Evolutionary conservation across 2,888 invertebrate genomes (phyloP), one percentile per base, ranked within the genome.

Genomic region (Elaeidobius kamerunicus): DNA sequence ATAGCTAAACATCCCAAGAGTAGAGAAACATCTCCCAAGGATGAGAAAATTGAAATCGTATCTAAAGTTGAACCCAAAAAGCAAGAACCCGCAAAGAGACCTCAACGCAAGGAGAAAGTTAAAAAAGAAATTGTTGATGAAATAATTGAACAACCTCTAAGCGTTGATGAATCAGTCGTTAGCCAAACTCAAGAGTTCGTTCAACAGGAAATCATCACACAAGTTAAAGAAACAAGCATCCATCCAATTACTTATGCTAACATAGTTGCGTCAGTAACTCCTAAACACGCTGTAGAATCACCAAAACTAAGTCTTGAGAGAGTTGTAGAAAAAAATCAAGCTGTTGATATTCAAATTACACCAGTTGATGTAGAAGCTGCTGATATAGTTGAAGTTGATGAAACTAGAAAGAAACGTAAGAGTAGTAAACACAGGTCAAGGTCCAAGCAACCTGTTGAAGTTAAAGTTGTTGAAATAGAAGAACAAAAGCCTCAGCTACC

Each of bases 371-470:
- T 3, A 27, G 30, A 11, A 16, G 32, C n/a, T 44, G 15, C n/a
- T 16, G 20, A 18, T 18, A 42, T 5, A 40, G 30, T 18, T 4
- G 23, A 9, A 6, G 23, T 23, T 9, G 4, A 4, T 17, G 53
- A 48, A 36, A 14, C 43, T 12, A 58, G 57, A 38, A 61, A 56
- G 53, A 63, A 60, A 38, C 46, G 43, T 11, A 60, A 57, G 23
- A 55, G 60, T 28, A 52, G 39, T 44, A 58, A 59, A 47, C 39
- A 50, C 17, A 59, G 58, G 36, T 55, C 55, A 41, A 35, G 20
- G 20, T 36, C 50, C 6, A 52, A 46, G 27, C 46, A 52, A 17
- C n/a, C 17, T 15, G 19, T 18, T 14, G 44, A 44, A 11, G n/a
- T n/a, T 11, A n/a, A n/a, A n/a, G n/a, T n/a, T n/a, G n/a, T n/a